Conservation (phyloP, 2,797 vertebrate genomes). For the Squalus acanthias region DNA sequence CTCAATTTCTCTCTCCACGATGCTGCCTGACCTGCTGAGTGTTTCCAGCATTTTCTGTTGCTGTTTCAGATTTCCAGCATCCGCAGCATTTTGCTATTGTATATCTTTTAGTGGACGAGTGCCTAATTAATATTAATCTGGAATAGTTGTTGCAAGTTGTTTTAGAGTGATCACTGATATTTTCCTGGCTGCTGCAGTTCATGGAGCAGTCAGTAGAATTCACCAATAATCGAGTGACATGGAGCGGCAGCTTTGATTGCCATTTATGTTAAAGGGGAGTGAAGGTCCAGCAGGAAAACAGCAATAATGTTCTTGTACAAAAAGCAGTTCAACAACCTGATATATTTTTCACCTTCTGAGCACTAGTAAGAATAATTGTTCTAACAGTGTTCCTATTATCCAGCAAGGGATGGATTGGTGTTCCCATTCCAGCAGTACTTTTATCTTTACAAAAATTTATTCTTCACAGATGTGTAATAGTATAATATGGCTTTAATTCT, state of each 20-base stretch:
- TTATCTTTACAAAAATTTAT: background rate
- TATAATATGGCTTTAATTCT: background rate
- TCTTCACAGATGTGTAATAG: background rate
- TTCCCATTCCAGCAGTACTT: background rate
- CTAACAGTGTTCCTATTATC: background rate
- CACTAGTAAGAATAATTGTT: background rate
- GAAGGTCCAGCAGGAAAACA: background rate
- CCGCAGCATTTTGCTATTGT: background rate
- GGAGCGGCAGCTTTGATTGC: background rate
- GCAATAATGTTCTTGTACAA: background rate
- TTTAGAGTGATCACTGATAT: background rate
- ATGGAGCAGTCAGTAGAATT: background rate
- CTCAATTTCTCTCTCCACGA: too few relatives aligned
- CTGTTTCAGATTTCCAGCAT: too few relatives aligned
- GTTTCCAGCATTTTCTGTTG: too few relatives aligned
- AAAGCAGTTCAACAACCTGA: background rate
- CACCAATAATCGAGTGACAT: background rate
- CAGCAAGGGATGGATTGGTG: background rate
- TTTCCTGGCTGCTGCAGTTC: background rate
- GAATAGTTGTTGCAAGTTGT: background rate
- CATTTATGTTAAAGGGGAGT: too few relatives aligned
- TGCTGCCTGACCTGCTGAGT: too few relatives aligned
- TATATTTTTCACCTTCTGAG: background rate
- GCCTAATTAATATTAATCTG: background rate
- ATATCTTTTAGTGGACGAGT: background rate